These are phyloP conservation scores for Montipora capitata DNA, from an alignment of 92 coral and sea anemone genomes.

Conservation along the genomic window DNA sequence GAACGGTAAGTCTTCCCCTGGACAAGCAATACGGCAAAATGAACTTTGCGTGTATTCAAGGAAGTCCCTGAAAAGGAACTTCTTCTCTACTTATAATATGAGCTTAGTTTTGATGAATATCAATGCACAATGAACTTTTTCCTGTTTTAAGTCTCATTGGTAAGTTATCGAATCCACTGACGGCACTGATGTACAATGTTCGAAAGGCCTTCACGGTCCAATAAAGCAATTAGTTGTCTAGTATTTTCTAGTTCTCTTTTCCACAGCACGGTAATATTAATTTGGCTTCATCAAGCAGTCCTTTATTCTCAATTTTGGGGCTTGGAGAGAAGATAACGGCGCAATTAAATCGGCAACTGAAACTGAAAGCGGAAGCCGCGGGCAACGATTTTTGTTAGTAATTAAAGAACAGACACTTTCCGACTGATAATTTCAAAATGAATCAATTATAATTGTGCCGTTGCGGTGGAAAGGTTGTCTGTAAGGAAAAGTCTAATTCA, in stretches of 20 bases:
- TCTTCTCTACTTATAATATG: no score
- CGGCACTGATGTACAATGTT: no score
- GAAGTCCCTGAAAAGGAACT: no score
- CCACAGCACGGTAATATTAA: no score
- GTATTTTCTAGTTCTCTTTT: no score
- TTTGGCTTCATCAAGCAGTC: background rate
- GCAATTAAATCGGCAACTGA: background rate
- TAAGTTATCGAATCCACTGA: no score
- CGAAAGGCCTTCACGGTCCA: no score
- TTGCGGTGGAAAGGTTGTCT: constrained; percentile 29
- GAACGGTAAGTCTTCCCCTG: constrained; percentile 79
- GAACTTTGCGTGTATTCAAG: no score
- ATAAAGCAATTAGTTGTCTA: background rate
- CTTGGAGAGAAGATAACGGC: background rate
- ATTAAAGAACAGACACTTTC: constrained; percentile 15
- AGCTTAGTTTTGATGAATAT: no score
- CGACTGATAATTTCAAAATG: constrained; percentile 15
- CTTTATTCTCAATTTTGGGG: background rate
- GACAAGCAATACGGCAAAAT: no score
- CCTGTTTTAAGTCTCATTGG: no score
- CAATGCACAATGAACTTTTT: no score
- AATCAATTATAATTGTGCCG: constrained; percentile 1
- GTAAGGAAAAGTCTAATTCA: background rate
- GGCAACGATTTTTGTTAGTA: constrained; percentile 24
- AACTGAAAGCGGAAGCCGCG: constrained; percentile 14